Evolutionary conservation across 2,888 invertebrate genomes (phyloP).

Genomic region (Pogonocherus hispidulus): DNA sequence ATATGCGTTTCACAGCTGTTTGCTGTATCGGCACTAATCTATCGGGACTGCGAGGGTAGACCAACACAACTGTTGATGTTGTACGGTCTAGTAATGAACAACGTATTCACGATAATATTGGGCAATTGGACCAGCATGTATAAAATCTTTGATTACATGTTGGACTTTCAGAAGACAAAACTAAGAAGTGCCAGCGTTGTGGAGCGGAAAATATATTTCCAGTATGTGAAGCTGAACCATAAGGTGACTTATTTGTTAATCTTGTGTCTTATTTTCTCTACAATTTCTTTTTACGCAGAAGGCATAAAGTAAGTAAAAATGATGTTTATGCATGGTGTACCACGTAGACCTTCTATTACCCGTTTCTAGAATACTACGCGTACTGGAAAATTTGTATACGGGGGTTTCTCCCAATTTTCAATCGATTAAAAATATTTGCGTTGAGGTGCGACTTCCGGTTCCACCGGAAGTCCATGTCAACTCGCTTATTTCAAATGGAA

Average conservation of each 20-base stretch:
- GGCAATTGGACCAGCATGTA: conserved; percentile 18
- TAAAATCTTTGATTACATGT: conserved; percentile 19
- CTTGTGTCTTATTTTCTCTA: too few species aligned
- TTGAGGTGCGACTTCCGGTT: too few species aligned
- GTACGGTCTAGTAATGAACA: conserved; percentile 32
- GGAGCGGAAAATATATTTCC: conserved; percentile 26
- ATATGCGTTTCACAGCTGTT: conserved; percentile 25
- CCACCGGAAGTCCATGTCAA: too few species aligned
- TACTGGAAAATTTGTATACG: too few species aligned
- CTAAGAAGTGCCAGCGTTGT: conserved; percentile 1
- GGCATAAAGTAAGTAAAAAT: too few species aligned
- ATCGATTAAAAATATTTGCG: too few species aligned
- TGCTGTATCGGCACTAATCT: background rate
- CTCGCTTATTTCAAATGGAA: too few species aligned
- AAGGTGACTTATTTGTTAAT: conserved; percentile 16
- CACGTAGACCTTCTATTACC: too few species aligned
- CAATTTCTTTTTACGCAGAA: too few species aligned
- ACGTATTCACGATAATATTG: conserved; percentile 27
- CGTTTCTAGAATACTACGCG: too few species aligned
- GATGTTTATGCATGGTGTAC: too few species aligned
- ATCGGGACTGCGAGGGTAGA: conserved; percentile 25
- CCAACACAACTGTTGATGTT: conserved; percentile 28
- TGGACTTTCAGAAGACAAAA: conserved; percentile 22
- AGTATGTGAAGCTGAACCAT: conserved; percentile 25
- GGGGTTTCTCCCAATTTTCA: too few species aligned